Base-by-base conservation (phyloP, 2,113 vertebrate genomes). In the Cyrtonyx montezumae region DNA sequence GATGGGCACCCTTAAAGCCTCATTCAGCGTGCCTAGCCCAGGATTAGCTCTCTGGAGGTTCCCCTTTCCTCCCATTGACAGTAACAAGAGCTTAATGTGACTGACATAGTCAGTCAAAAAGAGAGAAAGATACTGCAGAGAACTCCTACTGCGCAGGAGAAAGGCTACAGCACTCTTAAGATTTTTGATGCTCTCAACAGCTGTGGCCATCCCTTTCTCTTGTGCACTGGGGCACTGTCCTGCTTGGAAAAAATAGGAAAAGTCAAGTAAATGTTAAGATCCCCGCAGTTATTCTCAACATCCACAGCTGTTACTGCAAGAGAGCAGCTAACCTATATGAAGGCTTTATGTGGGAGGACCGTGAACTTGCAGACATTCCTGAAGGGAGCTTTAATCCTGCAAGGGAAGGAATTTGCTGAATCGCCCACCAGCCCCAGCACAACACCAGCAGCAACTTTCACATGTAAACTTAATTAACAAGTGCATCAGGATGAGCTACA, bases 291-390 rank as follows among this genome's bases (percentile, higher is more conserved):
- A 93, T 90, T 94, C 85, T 75, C 95, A 90, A 91, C 69, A 95
- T 96, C 80, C 82, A 93, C 95, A 96, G 94, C 94, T 95, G 93
- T 96, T 84, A 51, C 90, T 86, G 84, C 63, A 95, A 85, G 73
- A 88, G 56, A 93, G 85, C 91, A 95, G 73, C 82, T 93, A 95
- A 85, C 95, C 79, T 92, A 94, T 90, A 49, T 25, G 93, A 91
- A 93, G 87, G 69, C 90, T 78, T 48, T 32, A 85, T 80, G 95
- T 96, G 95, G 95, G 94, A 95, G 95, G 85, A 93, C 87, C 32
- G 2, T 83, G 91, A 93, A 91, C 90, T 94, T 88, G 73, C 79
- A 94, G 94, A 88, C 90, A 93, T 95, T 96, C 95, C 94, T 94
- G 85, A 78, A 89, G 76, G 66, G 46, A 95, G 69, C 90, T 95